phyloP scores from a whole-genome alignment of 2,113 vertebrate genomes.

The Cyanistes caeruleus region DNA sequence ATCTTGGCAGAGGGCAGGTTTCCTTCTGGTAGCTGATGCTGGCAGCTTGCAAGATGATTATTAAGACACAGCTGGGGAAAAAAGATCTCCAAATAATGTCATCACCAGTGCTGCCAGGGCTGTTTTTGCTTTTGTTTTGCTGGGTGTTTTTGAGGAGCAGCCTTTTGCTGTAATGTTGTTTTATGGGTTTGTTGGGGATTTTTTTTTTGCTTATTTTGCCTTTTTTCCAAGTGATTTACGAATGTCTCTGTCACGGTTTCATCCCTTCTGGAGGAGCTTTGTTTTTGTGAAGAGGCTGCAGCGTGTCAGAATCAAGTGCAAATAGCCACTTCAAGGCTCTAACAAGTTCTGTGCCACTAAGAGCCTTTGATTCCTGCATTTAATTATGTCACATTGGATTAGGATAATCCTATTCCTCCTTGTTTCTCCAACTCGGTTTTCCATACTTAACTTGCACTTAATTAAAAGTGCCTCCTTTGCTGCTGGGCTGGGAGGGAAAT shows the following conservation, averaged over 20 bases:
- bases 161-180: not conserved
- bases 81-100: not conserved
- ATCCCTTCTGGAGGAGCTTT: not conserved
- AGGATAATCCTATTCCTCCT: constrained; percentile 50
- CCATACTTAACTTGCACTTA: not conserved
- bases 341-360: constrained; percentile 9
- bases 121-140: not conserved
- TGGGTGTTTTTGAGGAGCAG: not conserved
- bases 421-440: constrained; percentile 4
- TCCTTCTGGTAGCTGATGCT: not conserved
- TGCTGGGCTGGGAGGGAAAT: not conserved
- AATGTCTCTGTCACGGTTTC: not conserved
- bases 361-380: constrained; percentile 60
- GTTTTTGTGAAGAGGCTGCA: not conserved
- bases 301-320: not conserved
- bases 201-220: not conserved
- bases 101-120: not conserved
- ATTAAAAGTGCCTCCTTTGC: constrained; percentile 38
- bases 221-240: not conserved
- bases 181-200: not conserved
- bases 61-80: not conserved
- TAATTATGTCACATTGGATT: constrained; percentile 54
- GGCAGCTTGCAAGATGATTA: not conserved
- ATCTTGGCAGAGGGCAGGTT: not conserved
- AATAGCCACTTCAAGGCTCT: constrained; percentile 13